Evolutionary conservation across 2,113 vertebrate species (phyloP).

Genomic region (Bambusicola thoracicus): DNA sequence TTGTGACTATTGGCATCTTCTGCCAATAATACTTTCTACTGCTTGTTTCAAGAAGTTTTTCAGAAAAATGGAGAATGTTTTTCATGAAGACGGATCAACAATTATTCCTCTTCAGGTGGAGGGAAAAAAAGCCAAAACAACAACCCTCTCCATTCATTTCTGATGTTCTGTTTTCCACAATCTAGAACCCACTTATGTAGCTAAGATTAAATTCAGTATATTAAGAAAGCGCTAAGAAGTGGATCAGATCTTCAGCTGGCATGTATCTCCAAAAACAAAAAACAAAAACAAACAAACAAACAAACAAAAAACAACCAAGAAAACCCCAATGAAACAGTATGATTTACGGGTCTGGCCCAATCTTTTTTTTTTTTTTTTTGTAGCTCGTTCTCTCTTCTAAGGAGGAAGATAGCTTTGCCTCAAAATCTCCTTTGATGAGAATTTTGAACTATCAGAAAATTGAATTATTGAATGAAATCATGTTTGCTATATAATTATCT

Average conservation of each 20-base stretch:
- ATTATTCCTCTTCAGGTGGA: not conserved
- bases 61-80: not conserved
- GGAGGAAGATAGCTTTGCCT: not conserved
- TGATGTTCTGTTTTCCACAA: not conserved
- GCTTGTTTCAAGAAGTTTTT: not conserved
- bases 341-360: not conserved
- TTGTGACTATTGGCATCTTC: not conserved
- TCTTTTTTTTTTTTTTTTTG: not conserved
- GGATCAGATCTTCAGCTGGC: not conserved
- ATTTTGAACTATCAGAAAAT: constrained; percentile 48
- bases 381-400: not conserved
- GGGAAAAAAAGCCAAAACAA: not conserved
- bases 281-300: not conserved
- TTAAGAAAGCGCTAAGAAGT: not conserved
- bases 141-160: not conserved
- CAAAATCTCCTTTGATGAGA: not conserved
- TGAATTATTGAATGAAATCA: constrained; percentile 30
- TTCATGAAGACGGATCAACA: not conserved
- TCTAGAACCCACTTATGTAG: not conserved
- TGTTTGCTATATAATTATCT: not conserved
- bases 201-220: not conserved
- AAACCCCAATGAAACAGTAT: not conserved
- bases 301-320: not conserved
- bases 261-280: not conserved
- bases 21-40: not conserved